Evolutionary conservation across 2,888 invertebrate species (phyloP).

Genomic region (Drosophila rellima): DNA sequence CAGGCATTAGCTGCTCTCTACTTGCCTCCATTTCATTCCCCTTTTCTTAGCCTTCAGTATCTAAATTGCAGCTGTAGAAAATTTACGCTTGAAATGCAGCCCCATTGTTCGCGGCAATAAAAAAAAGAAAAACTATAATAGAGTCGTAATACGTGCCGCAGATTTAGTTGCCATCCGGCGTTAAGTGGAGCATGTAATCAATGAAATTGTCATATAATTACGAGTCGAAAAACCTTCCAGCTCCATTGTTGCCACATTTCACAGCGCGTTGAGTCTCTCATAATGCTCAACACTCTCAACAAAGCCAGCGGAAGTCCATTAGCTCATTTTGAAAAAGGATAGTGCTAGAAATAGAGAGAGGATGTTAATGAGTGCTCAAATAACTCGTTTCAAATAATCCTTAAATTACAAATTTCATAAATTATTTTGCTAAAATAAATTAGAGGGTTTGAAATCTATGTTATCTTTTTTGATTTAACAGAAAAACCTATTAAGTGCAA

Average conservation of each 20-base stretch:
- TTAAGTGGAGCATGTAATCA: constrained; percentile 63
- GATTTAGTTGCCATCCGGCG: constrained; percentile 61
- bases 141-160: constrained; percentile 64
- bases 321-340: constrained; percentile 14
- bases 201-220: constrained; percentile 73
- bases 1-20: constrained; percentile 55
- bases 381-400: neutral
- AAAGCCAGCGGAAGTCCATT: constrained; percentile 37
- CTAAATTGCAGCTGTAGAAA: constrained; percentile 56
- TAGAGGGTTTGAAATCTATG: neutral
- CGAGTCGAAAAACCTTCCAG: constrained; percentile 28
- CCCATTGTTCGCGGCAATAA: constrained; percentile 56
- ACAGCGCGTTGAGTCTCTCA: constrained; percentile 10
- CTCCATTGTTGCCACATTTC: constrained; percentile 42
- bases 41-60: constrained; percentile 6
- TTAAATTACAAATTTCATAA: too few species aligned
- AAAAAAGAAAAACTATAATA: constrained; percentile 49
- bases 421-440: too few species aligned
- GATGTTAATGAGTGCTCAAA: neutral
- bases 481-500: too few species aligned
- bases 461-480: neutral
- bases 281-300: constrained; percentile 14
- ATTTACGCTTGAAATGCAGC: constrained; percentile 65
- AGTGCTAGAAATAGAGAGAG: neutral
- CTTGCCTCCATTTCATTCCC: neutral